Evolutionary conservation across 1,140 invertebrate genomes (phyloP).

Genomic region (Micrasema longulum): DNA sequence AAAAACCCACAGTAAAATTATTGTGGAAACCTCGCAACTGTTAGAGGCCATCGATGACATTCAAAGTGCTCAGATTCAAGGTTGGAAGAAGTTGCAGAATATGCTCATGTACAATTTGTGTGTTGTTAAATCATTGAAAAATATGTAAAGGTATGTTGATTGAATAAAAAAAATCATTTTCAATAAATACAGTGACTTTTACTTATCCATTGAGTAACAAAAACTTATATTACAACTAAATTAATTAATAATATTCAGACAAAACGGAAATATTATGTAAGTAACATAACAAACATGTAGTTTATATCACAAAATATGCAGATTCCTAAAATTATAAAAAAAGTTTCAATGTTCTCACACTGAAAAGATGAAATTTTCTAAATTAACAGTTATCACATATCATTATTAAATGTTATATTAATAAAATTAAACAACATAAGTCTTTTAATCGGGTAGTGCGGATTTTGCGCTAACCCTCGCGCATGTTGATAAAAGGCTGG

Average conservation of each 20-base stretch:
- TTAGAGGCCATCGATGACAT: slow-evolving; percentile 71
- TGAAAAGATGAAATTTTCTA: not conserved
- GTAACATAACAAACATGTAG: too few relatives aligned
- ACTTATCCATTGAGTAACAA: slow-evolving; percentile 27
- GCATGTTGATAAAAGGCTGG: slow-evolving; percentile 66
- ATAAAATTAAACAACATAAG: too few relatives aligned
- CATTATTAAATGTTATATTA: too few relatives aligned
- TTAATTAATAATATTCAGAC: too few relatives aligned
- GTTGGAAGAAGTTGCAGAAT: slow-evolving; percentile 78
- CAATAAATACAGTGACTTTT: slow-evolving; percentile 43
- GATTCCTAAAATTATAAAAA: slow-evolving; percentile 10
- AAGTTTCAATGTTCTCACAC: slow-evolving; percentile 19
- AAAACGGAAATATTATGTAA: too few relatives aligned
- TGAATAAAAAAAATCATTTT: slow-evolving; percentile 40
- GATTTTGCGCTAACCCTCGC: slow-evolving; percentile 62
- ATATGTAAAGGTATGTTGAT: slow-evolving; percentile 64
- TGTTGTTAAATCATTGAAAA: slow-evolving; percentile 79
- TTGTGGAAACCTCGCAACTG: slow-evolving; percentile 72
- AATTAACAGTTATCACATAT: slow-evolving; percentile 13
- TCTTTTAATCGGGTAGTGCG: too few relatives aligned
- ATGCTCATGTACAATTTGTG: slow-evolving; percentile 83
- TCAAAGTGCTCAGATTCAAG: slow-evolving; percentile 68
- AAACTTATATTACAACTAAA: slow-evolving; percentile 8
- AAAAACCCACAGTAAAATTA: slow-evolving; percentile 81
- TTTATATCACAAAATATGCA: slow-evolving; percentile 23